Conservation (phyloP, 2,888 invertebrate species). For the Folsomia candida region DNA sequence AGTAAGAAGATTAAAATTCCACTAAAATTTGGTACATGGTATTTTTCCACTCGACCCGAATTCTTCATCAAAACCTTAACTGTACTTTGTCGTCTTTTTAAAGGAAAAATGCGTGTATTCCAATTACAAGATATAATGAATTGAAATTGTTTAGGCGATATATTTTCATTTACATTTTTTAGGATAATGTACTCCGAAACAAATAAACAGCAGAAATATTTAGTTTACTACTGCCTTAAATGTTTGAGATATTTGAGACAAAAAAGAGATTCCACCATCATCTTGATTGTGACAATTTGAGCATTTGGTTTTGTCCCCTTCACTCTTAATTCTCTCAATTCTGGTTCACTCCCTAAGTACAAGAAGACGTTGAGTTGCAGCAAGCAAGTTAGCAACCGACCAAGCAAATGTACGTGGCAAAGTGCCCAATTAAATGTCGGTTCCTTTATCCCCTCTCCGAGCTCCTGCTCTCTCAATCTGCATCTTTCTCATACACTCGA, state of each 20-base stretch:
- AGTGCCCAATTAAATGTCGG: slow-evolving; percentile 7
- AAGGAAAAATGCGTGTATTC: too few species aligned
- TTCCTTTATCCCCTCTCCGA: not conserved
- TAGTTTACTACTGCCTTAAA: not conserved
- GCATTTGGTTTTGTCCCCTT: not conserved
- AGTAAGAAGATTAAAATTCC: too few species aligned
- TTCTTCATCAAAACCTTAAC: too few species aligned
- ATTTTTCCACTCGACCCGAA: too few species aligned
- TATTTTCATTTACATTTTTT: too few species aligned
- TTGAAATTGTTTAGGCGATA: too few species aligned
- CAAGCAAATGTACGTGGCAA: not conserved
- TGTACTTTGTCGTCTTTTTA: too few species aligned
- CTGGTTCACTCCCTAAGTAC: not conserved
- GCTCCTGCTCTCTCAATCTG: not conserved
- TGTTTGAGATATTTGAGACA: not conserved
- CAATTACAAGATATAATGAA: too few species aligned
- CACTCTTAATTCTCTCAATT: not conserved
- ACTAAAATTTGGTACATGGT: too few species aligned
- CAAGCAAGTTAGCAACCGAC: not conserved
- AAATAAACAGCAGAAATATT: not conserved
- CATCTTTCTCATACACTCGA: slow-evolving; percentile 1
- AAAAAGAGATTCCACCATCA: not conserved
- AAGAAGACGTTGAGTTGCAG: not conserved
- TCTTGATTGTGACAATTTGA: not conserved
- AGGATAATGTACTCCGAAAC: not conserved